Conservation (phyloP, 2,888 invertebrate genomes). For the Ochropacha duplaris region DNA sequence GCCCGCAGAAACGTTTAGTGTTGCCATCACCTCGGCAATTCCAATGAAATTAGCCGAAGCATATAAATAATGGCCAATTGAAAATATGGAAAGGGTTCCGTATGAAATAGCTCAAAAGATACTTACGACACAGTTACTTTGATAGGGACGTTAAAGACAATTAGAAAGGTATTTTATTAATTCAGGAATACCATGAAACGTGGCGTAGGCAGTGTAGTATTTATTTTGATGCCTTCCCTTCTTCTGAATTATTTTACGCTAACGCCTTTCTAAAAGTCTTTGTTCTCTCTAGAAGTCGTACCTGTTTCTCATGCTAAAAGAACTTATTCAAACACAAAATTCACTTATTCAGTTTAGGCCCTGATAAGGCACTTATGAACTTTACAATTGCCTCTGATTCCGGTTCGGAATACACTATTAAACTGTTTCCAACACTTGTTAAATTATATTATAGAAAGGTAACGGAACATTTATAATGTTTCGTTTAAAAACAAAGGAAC, state of each 20-base stretch:
- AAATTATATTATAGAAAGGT: no score
- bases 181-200: background rate
- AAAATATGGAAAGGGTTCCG: background rate
- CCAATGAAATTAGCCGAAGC: background rate
- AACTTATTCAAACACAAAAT: no score
- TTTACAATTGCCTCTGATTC: no score
- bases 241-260: no score
- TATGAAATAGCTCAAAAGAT: background rate
- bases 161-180: no score
- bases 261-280: background rate
- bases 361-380: no score
- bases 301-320: no score
- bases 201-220: background rate
- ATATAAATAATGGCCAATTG: constrained; percentile 1
- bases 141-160: background rate
- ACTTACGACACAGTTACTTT: background rate
- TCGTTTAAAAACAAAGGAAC: background rate
- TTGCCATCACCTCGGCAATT: background rate
- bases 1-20: constrained; percentile 1
- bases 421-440: no score
- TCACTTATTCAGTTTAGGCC: no score
- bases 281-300: no score
- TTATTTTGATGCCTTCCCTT: background rate
- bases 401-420: no score
- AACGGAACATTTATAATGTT: no score